phyloP scores from a whole-genome alignment of 2,797 vertebrate species.

The Otus scops region DNA sequence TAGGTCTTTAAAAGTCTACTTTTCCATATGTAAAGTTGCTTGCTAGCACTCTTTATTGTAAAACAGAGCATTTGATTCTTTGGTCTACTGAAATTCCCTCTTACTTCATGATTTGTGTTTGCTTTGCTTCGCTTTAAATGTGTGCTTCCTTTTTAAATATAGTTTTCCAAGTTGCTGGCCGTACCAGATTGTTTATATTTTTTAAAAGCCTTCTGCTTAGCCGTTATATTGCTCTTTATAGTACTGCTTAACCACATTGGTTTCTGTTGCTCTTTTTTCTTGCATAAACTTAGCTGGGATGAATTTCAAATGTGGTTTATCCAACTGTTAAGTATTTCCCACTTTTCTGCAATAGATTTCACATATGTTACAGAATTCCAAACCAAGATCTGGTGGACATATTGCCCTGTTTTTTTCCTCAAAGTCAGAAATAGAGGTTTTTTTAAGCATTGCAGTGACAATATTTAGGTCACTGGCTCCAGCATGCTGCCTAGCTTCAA shows the following conservation, averaged over 20 bases:
- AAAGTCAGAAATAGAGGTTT: constrained; percentile 44
- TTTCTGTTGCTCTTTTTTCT: constrained; percentile 78
- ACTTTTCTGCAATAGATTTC: constrained; percentile 77
- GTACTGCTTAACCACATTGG: constrained; percentile 70
- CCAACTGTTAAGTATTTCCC: constrained; percentile 80
- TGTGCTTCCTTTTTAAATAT: constrained; percentile 75
- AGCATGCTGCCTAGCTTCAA: neutral
- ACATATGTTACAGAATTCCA: constrained; percentile 78
- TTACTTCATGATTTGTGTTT: constrained; percentile 39
- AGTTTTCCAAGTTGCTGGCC: constrained; percentile 72
- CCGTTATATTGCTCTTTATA: constrained; percentile 70
- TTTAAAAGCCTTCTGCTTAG: constrained; percentile 78
- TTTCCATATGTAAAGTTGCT: neutral
- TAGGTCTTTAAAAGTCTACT: neutral
- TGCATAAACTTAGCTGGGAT: constrained; percentile 77
- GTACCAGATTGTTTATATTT: constrained; percentile 79
- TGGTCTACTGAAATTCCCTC: constrained; percentile 29
- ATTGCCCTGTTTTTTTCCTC: constrained; percentile 51
- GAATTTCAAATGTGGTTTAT: constrained; percentile 81
- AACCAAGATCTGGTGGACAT: constrained; percentile 73
- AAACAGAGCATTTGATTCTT: neutral
- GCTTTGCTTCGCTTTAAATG: constrained; percentile 68
- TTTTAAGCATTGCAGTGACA: constrained; percentile 9
- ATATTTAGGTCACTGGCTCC: constrained; percentile 48
- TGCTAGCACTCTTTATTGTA: fast-evolving